Evolutionary conservation across 1,140 invertebrate genomes (phyloP), one percentile per base, ranked within the genome.

Genomic region (Drosophila mauritiana): DNA sequence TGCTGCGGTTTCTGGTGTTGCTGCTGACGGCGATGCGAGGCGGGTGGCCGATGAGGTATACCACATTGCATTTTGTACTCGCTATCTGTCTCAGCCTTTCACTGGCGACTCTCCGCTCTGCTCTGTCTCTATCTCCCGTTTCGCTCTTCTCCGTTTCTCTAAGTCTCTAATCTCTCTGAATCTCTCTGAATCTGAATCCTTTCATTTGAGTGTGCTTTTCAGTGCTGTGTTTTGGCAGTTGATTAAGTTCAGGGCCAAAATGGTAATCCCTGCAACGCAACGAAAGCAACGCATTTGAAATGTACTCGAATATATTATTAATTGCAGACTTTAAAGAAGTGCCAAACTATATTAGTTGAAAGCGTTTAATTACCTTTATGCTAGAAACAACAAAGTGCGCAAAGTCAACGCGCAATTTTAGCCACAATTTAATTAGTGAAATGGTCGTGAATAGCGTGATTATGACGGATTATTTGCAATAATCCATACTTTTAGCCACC

Each of bases 41-140:
- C 54, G 73, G 70, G 64, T 36, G 62, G 40, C 46, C 46, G 67
- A 62, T 75, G 68, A 75, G 68, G 72, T 75, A 75, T 75, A 75
- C 58, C 55, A 72, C 61, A 63, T 68, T 58, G 57, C 43, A 78
- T 63, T 49, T 62, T 51, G 22, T 64, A 72, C 54, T 80, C 55
- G 73, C 43, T 58, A 55, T 54, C 48, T 20, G 25, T 59, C 45
- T 73, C 43, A 17, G 12, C 53, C n/a, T 15, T 36, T 17, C 49
- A 46, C 49, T 46, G 31, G 59, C 42, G 59, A 22, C 37, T 52
- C 56, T 63, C 10, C 15, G 6, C 10, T 48, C 36, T 49, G 10
- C n/a, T 46, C 49, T 51, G 10, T 39, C 39, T 20, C 10, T 27
- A 22, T 22, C 20, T 2, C 20, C n/a, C 11, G 20, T 51, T 22